A percentile compares a stretch with the other conserved stretches of the same genome.
These are phyloP conservation scores for Onychorhynchus coronatus DNA, from an alignment of 2,113 vertebrate genomes.

Conservation along the genomic window DNA sequence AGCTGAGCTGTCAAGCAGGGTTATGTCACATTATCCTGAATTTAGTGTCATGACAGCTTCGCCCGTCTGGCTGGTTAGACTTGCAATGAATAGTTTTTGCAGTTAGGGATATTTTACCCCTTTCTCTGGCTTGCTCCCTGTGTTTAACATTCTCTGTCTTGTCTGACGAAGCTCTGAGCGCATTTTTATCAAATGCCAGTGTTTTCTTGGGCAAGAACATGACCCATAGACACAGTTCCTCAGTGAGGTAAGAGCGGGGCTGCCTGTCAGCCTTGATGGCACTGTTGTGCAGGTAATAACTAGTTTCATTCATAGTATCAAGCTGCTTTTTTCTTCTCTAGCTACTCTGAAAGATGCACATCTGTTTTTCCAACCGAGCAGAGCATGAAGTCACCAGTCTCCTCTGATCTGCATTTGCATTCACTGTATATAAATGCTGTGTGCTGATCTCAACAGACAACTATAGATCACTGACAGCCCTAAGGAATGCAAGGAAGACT, in stretches of 20 bases:
- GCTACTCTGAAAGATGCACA: not conserved
- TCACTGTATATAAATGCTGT: not conserved
- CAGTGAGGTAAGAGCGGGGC: not conserved
- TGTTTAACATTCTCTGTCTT: not conserved
- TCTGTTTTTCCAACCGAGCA: not conserved
- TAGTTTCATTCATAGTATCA: not conserved
- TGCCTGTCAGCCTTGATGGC: not conserved
- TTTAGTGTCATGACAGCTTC: not conserved
- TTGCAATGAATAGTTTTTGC: not conserved
- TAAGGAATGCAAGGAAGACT: not conserved
- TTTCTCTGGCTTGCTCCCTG: not conserved
- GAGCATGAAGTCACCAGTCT: not conserved
- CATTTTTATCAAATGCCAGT: not conserved
- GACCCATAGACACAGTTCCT: not conserved
- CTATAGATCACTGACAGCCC: not conserved
- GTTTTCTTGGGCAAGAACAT: not conserved
- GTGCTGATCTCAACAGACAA: not conserved
- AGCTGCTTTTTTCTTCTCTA: not conserved
- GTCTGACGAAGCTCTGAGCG: not conserved
- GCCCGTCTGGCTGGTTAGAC: rapidly evolving
- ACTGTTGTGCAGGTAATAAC: not conserved
- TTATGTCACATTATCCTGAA: not conserved
- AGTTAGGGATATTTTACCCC: not conserved
- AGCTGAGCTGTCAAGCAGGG: not conserved
- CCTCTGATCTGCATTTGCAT: not conserved